phyloP scores from a whole-genome alignment of 2,113 vertebrate genomes.

The Hemiscyllium ocellatum region DNA sequence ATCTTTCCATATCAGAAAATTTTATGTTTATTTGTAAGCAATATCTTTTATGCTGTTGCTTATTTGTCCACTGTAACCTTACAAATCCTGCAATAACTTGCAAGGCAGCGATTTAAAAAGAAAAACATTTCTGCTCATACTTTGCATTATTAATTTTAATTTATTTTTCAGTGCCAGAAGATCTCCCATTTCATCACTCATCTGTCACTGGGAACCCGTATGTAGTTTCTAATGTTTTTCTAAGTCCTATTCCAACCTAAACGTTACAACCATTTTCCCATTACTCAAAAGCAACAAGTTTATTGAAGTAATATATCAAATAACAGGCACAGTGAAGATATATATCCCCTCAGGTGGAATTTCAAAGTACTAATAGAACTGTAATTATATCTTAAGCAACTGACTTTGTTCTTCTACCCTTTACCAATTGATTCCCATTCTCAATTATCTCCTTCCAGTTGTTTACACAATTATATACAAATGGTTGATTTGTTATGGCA shows the following conservation, averaged over 20 bases:
- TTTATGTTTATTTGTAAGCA: not conserved
- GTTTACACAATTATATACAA: not conserved
- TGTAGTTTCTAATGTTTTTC: not conserved
- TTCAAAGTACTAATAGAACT: not conserved
- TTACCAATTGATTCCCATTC: not conserved
- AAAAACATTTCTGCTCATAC: not conserved
- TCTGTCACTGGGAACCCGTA: not conserved
- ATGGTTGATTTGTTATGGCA: not conserved
- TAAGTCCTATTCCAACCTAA: not conserved
- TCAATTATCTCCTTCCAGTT: not conserved
- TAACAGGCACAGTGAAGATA: not conserved
- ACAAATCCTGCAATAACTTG: not conserved
- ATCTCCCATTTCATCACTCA: not conserved
- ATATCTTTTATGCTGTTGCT: not conserved
- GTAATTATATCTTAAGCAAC: not conserved
- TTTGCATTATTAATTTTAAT: conserved; percentile 2
- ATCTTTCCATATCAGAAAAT: not conserved
- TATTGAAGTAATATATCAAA: not conserved
- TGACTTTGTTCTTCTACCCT: not conserved
- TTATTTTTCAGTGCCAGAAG: not conserved
- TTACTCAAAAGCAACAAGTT: not conserved
- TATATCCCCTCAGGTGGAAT: not conserved
- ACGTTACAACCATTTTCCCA: not conserved
- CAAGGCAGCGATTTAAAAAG: not conserved
- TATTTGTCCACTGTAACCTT: not conserved